A percentile compares a stretch with the other conserved stretches of the same genome.
Evolutionary conservation across 2,113 vertebrate species (phyloP).

Genomic region (Rousettus leschenaultii): DNA sequence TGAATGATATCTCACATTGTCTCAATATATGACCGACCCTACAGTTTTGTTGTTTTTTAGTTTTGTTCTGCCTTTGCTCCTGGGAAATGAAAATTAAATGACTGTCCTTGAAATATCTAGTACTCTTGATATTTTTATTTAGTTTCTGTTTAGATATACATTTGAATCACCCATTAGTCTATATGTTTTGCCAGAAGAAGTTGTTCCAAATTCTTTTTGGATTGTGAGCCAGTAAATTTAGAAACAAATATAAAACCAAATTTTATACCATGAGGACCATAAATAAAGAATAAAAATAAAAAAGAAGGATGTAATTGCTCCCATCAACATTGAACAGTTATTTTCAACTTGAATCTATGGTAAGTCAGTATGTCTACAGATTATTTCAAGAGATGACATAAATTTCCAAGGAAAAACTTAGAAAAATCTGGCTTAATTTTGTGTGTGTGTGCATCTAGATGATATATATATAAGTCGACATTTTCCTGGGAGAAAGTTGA

Average conservation of each 20-base stretch:
- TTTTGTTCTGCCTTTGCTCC: not conserved
- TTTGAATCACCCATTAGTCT: not conserved
- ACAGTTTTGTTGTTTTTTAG: not conserved
- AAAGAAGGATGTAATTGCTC: not conserved
- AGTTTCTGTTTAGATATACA: not conserved
- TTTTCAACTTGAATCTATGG: not conserved
- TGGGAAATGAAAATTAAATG: not conserved
- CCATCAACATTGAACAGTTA: not conserved
- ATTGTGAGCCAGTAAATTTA: conserved; percentile 6
- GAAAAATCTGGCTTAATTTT: not conserved
- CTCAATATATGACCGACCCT: not conserved
- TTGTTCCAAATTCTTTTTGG: not conserved
- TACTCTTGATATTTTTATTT: not conserved
- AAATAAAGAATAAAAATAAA: conserved; percentile 17
- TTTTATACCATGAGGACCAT: not conserved
- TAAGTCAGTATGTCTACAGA: not conserved
- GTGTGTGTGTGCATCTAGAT: not conserved
- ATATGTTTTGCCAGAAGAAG: not conserved
- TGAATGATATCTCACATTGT: not conserved
- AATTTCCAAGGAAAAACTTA: not conserved
- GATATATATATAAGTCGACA: not conserved
- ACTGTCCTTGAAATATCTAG: not conserved
- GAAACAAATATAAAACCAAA: not conserved
- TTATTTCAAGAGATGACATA: conserved; percentile 16
- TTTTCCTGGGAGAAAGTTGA: not conserved